Evolutionary conservation across 2,113 vertebrate species (phyloP), one percentile per base, ranked within the genome.

Genomic region (Neolamprologus ventralis): DNA sequence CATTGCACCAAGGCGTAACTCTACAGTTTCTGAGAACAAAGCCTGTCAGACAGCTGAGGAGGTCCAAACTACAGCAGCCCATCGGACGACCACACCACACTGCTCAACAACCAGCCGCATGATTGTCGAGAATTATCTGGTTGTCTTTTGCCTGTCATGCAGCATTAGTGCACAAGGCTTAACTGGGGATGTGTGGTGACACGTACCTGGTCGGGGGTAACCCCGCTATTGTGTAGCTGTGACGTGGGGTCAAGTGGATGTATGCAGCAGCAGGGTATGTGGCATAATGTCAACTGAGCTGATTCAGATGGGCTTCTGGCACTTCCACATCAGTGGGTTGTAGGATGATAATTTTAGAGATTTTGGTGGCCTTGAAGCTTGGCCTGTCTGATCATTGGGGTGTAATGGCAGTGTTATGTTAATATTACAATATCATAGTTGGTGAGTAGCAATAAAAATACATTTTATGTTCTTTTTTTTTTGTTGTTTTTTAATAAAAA

Each of bases 211-310:
- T 93, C 33, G 81, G 91, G 88, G 81, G 88, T 93, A 90, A 94
- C 93, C 93, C 91, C 49, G 60, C 57, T 88, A 94, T 96, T 96
- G 95, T 96, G 42, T 79, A 19, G 79, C 84, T 40, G 80, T 83
- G 84, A 94, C 87, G 80, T 33, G 58, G 93, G 95, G 96, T 96
- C 95, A 96, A 96, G 96, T 95, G 95, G 94, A 91, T 92, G 93
- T 94, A 35, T 87, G 85, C 80, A 83, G 84, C 89, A 86, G 85
- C 49, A 85, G 90, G 80, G 68, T 31, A 35, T 54, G 83, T 51
- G 37, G 85, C 83, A 89, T 89, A 85, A 82, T 87, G 86, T 84
- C 4, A 33, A 85, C 51, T 35, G 31, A 80, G 90, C 75, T 60
- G 84, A 86, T 63, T 87, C 92, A 94, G 93, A 93, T 92, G 90